Percentiles rank a stretch among this genome's conserved stretches.
These are phyloP conservation scores for Penaeus indicus DNA, from an alignment of 1,140 invertebrate species.

Conservation along the genomic window DNA sequence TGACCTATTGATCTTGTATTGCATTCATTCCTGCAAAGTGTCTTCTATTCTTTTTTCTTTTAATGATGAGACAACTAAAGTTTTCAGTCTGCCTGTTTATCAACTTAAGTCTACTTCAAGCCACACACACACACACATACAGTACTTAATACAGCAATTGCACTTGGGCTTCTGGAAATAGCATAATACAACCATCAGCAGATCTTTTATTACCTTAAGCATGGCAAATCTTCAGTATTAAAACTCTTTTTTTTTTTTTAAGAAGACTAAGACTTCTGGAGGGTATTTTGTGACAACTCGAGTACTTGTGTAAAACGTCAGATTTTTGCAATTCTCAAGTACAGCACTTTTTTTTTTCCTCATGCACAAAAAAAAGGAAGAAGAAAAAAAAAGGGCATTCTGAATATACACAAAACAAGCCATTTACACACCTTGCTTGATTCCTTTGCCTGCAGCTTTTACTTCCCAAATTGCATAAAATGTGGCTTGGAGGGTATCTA, in stretches of 20 bases:
- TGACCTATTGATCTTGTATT: too few species aligned
- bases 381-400: background rate
- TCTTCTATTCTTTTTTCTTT: constrained; percentile 10
- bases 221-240: constrained; percentile 42
- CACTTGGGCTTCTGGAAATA: constrained; percentile 61
- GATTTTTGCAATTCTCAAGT: background rate
- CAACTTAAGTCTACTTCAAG: constrained; percentile 38
- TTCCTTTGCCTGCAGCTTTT: too few species aligned
- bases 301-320: background rate
- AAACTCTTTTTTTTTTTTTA: background rate
- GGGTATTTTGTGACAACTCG: constrained; percentile 49
- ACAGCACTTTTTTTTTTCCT: background rate
- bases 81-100: background rate
- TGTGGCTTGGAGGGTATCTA: constrained; percentile 13
- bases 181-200: constrained; percentile 59
- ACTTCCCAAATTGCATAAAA: too few species aligned
- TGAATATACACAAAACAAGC: background rate
- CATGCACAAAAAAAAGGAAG: background rate
- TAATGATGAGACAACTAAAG: constrained; percentile 16
- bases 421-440: too few species aligned
- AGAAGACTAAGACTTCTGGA: constrained; percentile 39
- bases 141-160: constrained; percentile 56
- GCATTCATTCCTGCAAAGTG: constrained; percentile 2
- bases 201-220: constrained; percentile 48
- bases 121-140: constrained; percentile 44